Evolutionary conservation across 2,888 invertebrate species (phyloP).

Genomic region (Mimachlamys varia): DNA sequence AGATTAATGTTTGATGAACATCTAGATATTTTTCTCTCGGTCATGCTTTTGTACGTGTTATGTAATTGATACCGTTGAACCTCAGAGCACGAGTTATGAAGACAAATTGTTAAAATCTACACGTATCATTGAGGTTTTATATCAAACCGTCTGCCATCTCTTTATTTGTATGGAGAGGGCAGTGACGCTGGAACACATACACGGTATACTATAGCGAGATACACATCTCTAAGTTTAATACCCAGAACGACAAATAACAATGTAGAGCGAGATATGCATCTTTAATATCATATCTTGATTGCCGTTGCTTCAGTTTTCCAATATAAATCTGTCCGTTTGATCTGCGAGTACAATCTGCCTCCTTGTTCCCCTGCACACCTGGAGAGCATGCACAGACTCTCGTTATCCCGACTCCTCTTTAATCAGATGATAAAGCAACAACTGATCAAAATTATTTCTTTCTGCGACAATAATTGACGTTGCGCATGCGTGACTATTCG

Average conservation of each 20-base stretch:
- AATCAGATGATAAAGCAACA: background rate
- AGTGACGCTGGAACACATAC: background rate
- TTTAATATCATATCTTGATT: conserved; percentile 36
- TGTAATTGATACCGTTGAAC: conserved; percentile 16
- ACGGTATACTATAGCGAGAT: background rate
- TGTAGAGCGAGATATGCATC: background rate
- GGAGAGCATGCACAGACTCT: background rate
- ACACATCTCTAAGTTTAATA: background rate
- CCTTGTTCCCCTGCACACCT: background rate
- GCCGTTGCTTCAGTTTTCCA: background rate
- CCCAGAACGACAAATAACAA: background rate
- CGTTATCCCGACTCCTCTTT: background rate
- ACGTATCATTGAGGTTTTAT: background rate
- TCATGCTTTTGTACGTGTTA: conserved; percentile 15
- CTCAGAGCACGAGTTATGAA: background rate
- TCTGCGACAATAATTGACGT: background rate
- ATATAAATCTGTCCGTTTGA: background rate
- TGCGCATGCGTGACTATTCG: conserved; percentile 19
- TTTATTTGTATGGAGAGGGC: background rate
- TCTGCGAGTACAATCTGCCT: background rate
- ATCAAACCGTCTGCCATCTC: background rate
- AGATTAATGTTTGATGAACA: conserved; percentile 13
- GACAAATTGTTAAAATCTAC: background rate
- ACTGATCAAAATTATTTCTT: conserved; percentile 3
- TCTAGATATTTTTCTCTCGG: background rate